Base-by-base conservation (phyloP, 2,797 vertebrate genomes). In the Chromis chromis region DNA sequence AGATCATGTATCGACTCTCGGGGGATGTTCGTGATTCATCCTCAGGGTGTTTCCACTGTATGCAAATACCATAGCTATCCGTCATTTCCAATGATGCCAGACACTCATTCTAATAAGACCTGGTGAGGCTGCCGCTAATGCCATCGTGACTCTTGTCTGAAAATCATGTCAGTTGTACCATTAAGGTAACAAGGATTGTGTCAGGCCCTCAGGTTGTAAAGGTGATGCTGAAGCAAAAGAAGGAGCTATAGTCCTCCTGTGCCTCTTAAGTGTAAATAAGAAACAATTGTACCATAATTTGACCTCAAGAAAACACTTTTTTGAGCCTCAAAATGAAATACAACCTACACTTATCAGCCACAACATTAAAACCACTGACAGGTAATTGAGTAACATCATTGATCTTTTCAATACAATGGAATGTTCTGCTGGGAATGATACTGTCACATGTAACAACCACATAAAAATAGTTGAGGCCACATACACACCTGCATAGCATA, bases 1-100 rank as follows among this genome's bases (percentile, higher is more conserved):
- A 67, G 49, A 61, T 57, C 76, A 79, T 52, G 44, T 39, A n/a
- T 74, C 24, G 48, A 52, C 58, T 68, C 72, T 62, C 60, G 5
- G 12, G 22, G 21, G 60, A 65, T 19, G 39, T 16, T 36, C 22
- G 17, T 70, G 39, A 60, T 49, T 65, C 50, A 74, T 72, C 36
- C 59, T 52, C 14, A 65, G n/a, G 42, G 21, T 57, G 24, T 25
- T 72, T 63, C 42, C n/a, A 19, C 27, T 33, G 57, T 42, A 57
- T 39, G 44, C 55, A 69, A 70, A 65, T 39, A 28, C 6, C 21
- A 24, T 21, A 14, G 40, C 33, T 52, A 31, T 39, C 7, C 1
- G 12, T 53, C 52, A 50, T 40, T 39, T 14, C 4, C 55, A 66
- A 65, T 27, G 19, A n/a, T 53, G 46, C 36, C 56, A 69, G 46